Conservation (phyloP, 64 coral and sea anemone genomes). For the Anthopleura sola region DNA sequence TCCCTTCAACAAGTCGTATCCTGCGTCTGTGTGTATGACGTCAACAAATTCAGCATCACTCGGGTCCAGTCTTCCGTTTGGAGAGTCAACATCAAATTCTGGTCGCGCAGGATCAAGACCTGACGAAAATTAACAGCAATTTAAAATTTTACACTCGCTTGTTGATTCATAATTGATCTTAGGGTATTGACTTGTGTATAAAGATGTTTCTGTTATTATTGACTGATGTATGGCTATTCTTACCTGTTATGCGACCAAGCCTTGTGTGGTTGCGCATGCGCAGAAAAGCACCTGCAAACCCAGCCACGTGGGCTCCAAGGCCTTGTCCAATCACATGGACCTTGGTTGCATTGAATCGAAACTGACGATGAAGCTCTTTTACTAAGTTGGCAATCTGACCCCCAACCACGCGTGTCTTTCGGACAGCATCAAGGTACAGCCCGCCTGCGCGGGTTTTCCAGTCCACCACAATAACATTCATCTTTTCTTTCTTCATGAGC, state of each 20-base stretch:
- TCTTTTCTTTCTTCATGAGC: slow-evolving; percentile 55
- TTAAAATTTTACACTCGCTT: background rate
- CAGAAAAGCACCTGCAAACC: slow-evolving; percentile 58
- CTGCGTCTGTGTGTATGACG: slow-evolving; percentile 75
- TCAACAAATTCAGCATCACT: slow-evolving; percentile 85
- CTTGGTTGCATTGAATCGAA: slow-evolving; percentile 39
- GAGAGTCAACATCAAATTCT: slow-evolving; percentile 49
- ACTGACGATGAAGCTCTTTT: slow-evolving; percentile 32
- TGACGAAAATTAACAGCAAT: background rate
- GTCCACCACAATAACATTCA: slow-evolving; percentile 83
- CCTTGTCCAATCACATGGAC: slow-evolving; percentile 88
- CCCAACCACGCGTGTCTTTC: slow-evolving; percentile 64
- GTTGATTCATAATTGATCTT: background rate
- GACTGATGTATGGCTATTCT: background rate
- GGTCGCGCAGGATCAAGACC: slow-evolving; percentile 77
- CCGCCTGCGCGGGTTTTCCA: slow-evolving; percentile 48
- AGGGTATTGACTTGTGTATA: background rate
- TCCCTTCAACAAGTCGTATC: slow-evolving; percentile 18
- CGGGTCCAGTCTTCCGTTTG: slow-evolving; percentile 66
- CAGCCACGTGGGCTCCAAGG: slow-evolving; percentile 71
- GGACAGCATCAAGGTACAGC: slow-evolving; percentile 38
- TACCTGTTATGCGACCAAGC: slow-evolving; percentile 83
- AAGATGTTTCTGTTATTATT: no score
- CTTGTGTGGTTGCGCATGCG: slow-evolving; percentile 25
- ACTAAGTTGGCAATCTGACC: slow-evolving; percentile 56